Base-by-base conservation (phyloP, 2,888 invertebrate species). In the Drosophila maculinotata region DNA sequence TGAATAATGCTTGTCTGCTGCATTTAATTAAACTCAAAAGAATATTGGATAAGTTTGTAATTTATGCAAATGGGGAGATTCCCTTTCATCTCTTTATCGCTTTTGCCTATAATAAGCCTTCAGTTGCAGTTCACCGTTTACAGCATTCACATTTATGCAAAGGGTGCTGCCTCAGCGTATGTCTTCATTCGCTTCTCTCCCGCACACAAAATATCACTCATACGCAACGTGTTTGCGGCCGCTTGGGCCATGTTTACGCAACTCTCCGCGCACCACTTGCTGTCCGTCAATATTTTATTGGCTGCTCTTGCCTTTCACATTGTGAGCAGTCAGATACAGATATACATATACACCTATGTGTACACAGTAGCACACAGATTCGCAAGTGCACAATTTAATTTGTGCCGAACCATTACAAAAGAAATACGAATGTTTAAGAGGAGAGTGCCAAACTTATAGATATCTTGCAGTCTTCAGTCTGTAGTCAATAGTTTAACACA, bases 211-310 rank as follows among this genome's bases (percentile, higher is more conserved):
- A 62, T 51, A 66, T 74, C 52, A 42, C 49, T 51, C 62, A 76
- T 68, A 62, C 67, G 66, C 59, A 51, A 9, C 28, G 44, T 75
- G 33, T 39, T 42, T 23, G 57, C 15, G 41, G 42, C 56, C 31
- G 23, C 7, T 38, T 30, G 35, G 36, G 8, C 38, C 33, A 39
- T 68, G 73, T 68, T 70, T 70, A 62, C 70, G 69, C 45, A 66
- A 57, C 53, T 59, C 44, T 47, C 45, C 12, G 28, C 10, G 39
- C 41, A 20, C 9, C 42, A 36, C 31, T 54, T 56, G 42, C 59
- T 45, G 59, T 56, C 53, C 60, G 53, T 78, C 76, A 84, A 84
- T 81, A 77, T 75, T 76, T 67, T 60, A 70, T 68, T 72, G 67
- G 38, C 17, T 28, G 23, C 14, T 14, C n/a, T 52, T 42, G 33